A percentile compares a stretch with the other conserved stretches of the same genome.
Conservation (phyloP, 2,797 vertebrate genomes). For the Crax fasciolata region DNA sequence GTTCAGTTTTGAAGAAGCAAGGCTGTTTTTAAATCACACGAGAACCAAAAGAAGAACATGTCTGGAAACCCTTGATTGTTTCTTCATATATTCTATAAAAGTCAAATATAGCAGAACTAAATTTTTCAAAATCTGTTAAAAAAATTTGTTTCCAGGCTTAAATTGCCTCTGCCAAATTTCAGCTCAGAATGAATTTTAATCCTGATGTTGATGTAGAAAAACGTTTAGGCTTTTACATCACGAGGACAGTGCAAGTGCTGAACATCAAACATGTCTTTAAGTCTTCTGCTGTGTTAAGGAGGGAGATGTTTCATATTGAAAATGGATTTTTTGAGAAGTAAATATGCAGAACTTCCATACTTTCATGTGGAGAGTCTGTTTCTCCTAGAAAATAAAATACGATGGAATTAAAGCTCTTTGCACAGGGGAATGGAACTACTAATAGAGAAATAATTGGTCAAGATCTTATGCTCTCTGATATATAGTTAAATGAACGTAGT, state of each 20-base stretch:
- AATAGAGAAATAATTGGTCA: not conserved
- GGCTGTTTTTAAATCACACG: not conserved
- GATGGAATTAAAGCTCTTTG: not conserved
- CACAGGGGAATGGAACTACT: not conserved
- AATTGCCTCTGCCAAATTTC: not conserved
- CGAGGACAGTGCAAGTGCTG: not conserved
- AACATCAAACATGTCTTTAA: not conserved
- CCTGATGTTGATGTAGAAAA: not conserved
- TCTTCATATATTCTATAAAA: not conserved
- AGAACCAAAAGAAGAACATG: not conserved
- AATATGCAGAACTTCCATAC: not conserved
- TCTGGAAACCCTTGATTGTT: not conserved
- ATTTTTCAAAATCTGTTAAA: not conserved
- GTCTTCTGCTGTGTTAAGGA: not conserved
- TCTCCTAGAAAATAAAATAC: not conserved
- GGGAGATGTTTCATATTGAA: not conserved
- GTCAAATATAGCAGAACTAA: not conserved
- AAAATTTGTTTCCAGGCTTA: not conserved
- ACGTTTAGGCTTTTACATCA: not conserved
- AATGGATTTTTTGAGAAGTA: not conserved
- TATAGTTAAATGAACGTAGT: not conserved
- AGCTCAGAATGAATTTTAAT: not conserved
- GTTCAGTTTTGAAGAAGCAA: not conserved
- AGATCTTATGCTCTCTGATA: not conserved
- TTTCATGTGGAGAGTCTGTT: not conserved